Base-by-base conservation (phyloP, 2,797 vertebrate genomes). In the Ctenosaura bakeri region DNA sequence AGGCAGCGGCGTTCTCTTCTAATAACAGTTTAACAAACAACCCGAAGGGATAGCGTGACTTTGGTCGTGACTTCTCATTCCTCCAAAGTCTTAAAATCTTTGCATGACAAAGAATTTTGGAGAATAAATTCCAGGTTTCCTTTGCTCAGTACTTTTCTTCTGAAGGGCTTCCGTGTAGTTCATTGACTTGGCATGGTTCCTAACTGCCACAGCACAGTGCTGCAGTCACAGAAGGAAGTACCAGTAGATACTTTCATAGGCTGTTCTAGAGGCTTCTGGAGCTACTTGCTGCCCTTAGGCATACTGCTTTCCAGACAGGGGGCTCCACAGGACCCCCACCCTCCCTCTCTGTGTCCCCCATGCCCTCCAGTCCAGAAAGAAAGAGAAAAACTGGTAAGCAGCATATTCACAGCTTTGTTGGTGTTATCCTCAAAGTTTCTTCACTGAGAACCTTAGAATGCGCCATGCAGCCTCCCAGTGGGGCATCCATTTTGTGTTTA, bases 21-120 rank as follows among this genome's bases (percentile, higher is more conserved):
- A 71, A 78, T 71, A 86, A 87, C 66, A 89, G 86, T 71, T 88
- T 54, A 90, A 91, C 42, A 91, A 91, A 91, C 66, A 78, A 88
- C 38, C 59, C 88, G 64, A 1, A 1, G 9, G 32, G 12, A 32
- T 18, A 93, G 0, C 86, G 14, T 3, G 90, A 50, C 35, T 84
- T 66, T 18, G 6, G 10, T 46, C 35, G 81, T 82, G 78, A 87
- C n/a, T 79, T 79, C 52, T 52, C 42, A 35, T 6, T 86, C 59
- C 20, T 1, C 62, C 2, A 32, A 14, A 0, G 0, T 56, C 50
- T 91, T 38, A 26, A 74, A 32, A 64, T 1, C 1, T 29, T 35
- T 24, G 18, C 42, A 64, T 0, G 4, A 1, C 6, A 29, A 54
- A 50, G 84, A 18, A 14, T 71, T 73, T 24, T 46, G 76, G 5